These are phyloP conservation scores for Molossus molossus DNA, from an alignment of 2,797 vertebrate genomes.

Conservation along the genomic window DNA sequence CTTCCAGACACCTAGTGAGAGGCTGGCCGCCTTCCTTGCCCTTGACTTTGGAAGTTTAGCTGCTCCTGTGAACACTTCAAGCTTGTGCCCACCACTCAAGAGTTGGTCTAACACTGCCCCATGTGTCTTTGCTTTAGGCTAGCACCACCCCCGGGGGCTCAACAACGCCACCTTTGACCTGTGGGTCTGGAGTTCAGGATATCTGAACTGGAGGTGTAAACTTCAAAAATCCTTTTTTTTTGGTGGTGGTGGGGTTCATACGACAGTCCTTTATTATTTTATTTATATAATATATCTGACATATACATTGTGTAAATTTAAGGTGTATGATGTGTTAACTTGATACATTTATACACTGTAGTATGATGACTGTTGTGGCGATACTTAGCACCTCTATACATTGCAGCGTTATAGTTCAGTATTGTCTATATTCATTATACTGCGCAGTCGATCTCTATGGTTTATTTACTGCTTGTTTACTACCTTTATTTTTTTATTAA, in stretches of 20 bases:
- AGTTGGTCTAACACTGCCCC: neutral
- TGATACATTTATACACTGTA: neutral
- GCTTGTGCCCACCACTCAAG: neutral
- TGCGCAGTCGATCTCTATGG: neutral
- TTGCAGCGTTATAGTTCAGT: neutral
- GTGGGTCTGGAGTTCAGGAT: neutral
- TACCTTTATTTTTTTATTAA: neutral
- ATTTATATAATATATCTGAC: neutral
- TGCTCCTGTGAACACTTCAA: neutral
- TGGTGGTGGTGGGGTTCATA: neutral
- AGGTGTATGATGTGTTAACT: neutral
- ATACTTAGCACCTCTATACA: neutral
- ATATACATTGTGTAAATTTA: neutral
- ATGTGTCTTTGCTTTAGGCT: neutral
- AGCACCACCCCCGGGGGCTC: neutral
- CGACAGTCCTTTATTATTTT: neutral
- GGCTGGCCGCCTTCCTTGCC: neutral
- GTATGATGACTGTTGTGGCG: neutral
- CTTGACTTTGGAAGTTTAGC: neutral
- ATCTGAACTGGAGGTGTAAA: neutral
- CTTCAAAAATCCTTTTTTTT: neutral
- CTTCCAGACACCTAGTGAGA: neutral
- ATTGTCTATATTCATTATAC: neutral
- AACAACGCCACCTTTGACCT: neutral
- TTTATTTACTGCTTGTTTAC: neutral